phyloP scores from a whole-genome alignment of 2,113 vertebrate species.

The Pholis gunnellus region DNA sequence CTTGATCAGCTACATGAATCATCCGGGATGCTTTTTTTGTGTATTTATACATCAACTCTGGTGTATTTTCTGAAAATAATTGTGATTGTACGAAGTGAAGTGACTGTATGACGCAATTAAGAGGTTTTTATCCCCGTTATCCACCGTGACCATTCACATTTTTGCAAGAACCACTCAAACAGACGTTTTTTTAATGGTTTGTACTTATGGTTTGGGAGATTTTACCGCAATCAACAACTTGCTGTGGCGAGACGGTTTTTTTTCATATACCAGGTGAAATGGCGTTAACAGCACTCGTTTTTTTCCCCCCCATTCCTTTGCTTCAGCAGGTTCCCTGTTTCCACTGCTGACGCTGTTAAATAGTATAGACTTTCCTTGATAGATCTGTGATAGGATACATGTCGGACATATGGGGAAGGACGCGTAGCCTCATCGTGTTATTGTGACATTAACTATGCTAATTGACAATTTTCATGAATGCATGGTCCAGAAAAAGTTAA shows the following conservation, averaged over 20 bases:
- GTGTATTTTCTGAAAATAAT: neutral
- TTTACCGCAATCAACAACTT: neutral
- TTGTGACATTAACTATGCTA: neutral
- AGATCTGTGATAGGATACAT: neutral
- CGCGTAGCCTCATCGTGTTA: neutral
- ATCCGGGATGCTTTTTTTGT: slow-evolving; percentile 12
- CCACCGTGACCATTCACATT: neutral
- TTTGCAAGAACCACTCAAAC: neutral
- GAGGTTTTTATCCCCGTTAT: neutral
- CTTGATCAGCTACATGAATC: slow-evolving; percentile 5
- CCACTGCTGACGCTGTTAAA: neutral
- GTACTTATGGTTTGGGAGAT: neutral
- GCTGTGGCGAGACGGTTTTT: neutral
- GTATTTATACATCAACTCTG: neutral
- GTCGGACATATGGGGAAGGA: neutral
- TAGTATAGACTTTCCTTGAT: neutral
- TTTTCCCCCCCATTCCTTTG: neutral
- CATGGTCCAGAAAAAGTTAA: neutral
- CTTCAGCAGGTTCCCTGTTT: neutral
- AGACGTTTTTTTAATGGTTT: neutral
- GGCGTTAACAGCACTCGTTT: neutral
- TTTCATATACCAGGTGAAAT: neutral
- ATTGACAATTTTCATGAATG: neutral
- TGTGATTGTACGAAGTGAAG: neutral
- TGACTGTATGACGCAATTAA: neutral